Evolutionary conservation across 2,797 vertebrate species (phyloP), one percentile per base, ranked within the genome.

Genomic region (Jordanella pulchra): DNA sequence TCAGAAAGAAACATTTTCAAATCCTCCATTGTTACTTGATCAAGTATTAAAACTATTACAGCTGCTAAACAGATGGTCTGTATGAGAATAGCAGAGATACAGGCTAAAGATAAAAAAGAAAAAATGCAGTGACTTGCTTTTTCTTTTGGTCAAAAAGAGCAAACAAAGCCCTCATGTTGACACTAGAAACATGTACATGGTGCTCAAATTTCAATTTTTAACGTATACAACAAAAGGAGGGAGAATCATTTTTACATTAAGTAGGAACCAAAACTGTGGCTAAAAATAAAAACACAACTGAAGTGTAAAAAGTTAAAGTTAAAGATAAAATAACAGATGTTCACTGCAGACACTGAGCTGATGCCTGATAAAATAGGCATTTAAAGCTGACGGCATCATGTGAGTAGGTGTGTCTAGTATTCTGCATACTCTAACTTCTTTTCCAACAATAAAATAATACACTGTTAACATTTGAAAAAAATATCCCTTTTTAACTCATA

Each of bases 151-250:
- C 27, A 64, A 21, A 68, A 56, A 27, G 45, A 72, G 70, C 61
- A 45, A 18, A 47, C 4, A 45, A 3, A 45, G 61, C 71, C 76
- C 66, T 23, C 28, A 76, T 92, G 91, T 93, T 90, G 86, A 84
- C 80, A 92, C 72, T 73, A 7, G 21, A 86, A 91, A 93, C 84
- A 92, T 81, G 80, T 76, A 83, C 66, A 76, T 21, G n/a, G 53
- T 71, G 65, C 60, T 70, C 15, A 65, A 5, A 69, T 61, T 75
- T 23, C 54, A 42, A 21, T 61, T 71, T 63, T 61, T 51, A 73
- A 28, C 56, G 72, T 51, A 42, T 32, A 71, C 21, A 25, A 69
- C 10, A 42, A 27, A 66, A 15, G 10, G 17, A 56, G 65, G 13
- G 6, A 42, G 14, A 60, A 60, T 2, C 65, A 0, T 30, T 39